phyloP scores from a whole-genome alignment of 2,888 invertebrate genomes.

The Agonopterix alstromeriana region DNA sequence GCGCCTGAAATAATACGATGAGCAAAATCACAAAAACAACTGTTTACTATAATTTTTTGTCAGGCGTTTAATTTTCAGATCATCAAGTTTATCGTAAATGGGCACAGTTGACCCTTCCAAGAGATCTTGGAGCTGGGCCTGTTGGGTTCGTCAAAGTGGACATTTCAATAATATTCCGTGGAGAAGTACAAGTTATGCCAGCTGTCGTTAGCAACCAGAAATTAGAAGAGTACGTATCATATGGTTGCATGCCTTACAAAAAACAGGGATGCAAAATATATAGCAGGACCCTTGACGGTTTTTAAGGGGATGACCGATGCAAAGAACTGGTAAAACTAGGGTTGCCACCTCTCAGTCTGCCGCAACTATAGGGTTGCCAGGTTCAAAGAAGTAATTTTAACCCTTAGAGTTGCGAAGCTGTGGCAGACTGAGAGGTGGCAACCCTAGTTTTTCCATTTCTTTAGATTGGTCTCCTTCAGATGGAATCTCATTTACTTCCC shows the following conservation, averaged over 20 bases:
- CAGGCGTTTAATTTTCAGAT: conserved; percentile 55
- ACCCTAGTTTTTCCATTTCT: too few relatives aligned
- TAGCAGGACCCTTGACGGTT: too few relatives aligned
- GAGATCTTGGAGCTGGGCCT: conserved; percentile 70
- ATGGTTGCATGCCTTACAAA: background rate
- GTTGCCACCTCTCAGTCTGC: too few relatives aligned
- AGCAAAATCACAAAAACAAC: background rate
- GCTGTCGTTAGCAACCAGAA: conserved; percentile 29
- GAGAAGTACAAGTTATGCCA: conserved; percentile 78
- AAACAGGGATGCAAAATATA: too few relatives aligned
- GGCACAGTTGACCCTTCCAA: conserved; percentile 84
- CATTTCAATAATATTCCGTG: conserved; percentile 83
- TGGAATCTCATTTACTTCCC: too few relatives aligned
- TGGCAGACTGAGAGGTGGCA: too few relatives aligned
- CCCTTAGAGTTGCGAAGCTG: too few relatives aligned
- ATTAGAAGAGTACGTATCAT: conserved; percentile 35
- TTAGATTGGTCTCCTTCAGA: too few relatives aligned
- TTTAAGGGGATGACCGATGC: too few relatives aligned
- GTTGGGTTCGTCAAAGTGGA: conserved; percentile 90
- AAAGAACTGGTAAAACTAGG: too few relatives aligned
- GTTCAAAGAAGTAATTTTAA: too few relatives aligned
- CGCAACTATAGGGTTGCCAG: too few relatives aligned
- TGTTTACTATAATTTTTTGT: background rate
- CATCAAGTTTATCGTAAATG: conserved; percentile 92
- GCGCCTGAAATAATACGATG: background rate